A percentile compares a stretch with the other conserved stretches of the same genome.
phyloP scores from a whole-genome alignment of 1,140 invertebrate species.

The Sinonovacula constricta region DNA sequence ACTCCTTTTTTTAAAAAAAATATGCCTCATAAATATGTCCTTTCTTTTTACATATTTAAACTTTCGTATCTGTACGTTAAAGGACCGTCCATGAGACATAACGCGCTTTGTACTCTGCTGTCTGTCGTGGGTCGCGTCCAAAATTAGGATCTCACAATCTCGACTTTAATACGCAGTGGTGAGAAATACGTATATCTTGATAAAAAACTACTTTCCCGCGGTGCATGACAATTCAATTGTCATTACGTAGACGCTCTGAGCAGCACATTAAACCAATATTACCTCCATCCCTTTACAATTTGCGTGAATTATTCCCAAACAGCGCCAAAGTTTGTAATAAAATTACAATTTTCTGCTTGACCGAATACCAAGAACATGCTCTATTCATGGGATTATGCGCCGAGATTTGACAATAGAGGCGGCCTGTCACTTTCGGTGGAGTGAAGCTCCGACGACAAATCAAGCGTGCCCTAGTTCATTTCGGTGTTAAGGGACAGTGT shows the following conservation, averaged over 20 bases:
- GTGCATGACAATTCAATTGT: constrained; percentile 35
- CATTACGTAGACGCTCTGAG: constrained; percentile 9
- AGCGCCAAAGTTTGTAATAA: constrained; percentile 43
- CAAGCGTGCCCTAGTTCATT: constrained; percentile 30
- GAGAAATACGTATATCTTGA: constrained; percentile 18
- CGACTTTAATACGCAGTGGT: no score
- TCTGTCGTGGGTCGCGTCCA: no score
- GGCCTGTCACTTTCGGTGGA: constrained; percentile 18
- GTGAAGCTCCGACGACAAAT: constrained; percentile 16
- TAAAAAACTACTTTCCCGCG: constrained; percentile 18
- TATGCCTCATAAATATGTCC: no score
- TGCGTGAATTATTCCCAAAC: constrained; percentile 26
- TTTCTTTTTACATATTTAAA: no score
- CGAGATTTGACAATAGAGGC: constrained; percentile 14
- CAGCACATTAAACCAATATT: constrained; percentile 29
- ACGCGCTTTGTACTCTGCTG: no score
- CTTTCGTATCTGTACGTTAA: no score
- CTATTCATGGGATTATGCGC: constrained; percentile 38
- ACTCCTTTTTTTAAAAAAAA: no score
- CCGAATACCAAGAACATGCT: constrained; percentile 34
- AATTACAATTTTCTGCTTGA: constrained; percentile 34
- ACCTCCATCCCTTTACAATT: constrained; percentile 39
- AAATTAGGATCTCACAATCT: no score
- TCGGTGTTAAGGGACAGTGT: background rate
- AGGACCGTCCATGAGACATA: no score